phyloP scores from a whole-genome alignment of 2,888 invertebrate species.

The Platycheirus albimanus region DNA sequence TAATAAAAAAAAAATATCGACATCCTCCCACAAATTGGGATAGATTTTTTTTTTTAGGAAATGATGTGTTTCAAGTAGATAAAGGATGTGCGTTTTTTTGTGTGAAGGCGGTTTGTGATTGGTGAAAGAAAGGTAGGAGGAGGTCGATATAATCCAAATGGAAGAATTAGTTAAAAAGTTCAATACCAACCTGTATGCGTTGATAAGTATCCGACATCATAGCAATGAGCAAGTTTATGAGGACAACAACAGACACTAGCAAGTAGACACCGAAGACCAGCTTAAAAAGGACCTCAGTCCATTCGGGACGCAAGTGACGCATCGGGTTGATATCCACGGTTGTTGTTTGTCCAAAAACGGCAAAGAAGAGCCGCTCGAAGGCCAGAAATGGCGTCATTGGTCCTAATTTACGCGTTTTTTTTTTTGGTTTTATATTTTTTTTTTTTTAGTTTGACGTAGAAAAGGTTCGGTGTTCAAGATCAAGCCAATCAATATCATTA shows the following conservation, averaged over 20 bases:
- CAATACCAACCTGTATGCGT: slow-evolving; percentile 95
- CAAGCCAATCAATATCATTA: slow-evolving; percentile 31
- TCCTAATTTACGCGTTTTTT: slow-evolving; percentile 77
- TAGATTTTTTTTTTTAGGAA: no score
- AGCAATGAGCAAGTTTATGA: slow-evolving; percentile 99
- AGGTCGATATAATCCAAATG: slow-evolving; percentile 60
- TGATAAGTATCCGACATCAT: slow-evolving; percentile 99
- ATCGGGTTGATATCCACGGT: slow-evolving; percentile 92
- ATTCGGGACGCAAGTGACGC: slow-evolving; percentile 87
- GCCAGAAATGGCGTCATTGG: slow-evolving; percentile 94
- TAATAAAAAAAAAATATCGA: slow-evolving; percentile 77
- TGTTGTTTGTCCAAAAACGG: slow-evolving; percentile 97
- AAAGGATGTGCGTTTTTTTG: slow-evolving; percentile 42
- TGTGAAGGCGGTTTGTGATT: slow-evolving; percentile 9
- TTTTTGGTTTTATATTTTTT: slow-evolving; percentile 51
- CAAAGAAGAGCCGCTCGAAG: slow-evolving; percentile 98
- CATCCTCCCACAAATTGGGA: slow-evolving; percentile 57
- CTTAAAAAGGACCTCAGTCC: slow-evolving; percentile 94
- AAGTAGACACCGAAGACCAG: slow-evolving; percentile 98
- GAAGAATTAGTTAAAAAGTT: slow-evolving; percentile 76
- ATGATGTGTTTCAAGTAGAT: slow-evolving; percentile 13
- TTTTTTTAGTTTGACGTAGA: slow-evolving; percentile 16
- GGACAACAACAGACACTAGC: slow-evolving; percentile 98
- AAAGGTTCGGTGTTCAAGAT: slow-evolving; percentile 31
- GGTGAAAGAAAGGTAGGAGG: slow-evolving; percentile 46